Conservation (phyloP, 2,797 vertebrate species). For the Micropoecilia bifurca region DNA sequence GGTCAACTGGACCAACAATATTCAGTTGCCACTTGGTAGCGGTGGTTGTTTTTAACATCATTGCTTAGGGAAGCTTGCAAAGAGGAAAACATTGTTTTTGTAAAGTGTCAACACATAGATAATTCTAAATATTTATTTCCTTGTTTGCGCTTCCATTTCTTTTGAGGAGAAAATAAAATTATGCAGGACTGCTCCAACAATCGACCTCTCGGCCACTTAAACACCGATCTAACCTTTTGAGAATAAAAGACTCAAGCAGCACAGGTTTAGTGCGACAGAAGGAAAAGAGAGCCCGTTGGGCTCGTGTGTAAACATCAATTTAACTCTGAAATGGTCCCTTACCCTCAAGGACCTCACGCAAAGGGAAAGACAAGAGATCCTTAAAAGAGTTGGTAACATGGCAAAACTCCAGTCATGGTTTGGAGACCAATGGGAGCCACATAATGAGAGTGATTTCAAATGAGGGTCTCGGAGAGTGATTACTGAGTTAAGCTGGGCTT, state of each 20-base stretch:
- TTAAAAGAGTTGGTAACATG: slow-evolving; percentile 71
- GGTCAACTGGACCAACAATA: no score
- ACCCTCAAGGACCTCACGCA: slow-evolving; percentile 68
- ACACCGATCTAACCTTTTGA: slow-evolving; percentile 15
- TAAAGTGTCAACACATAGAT: not conserved
- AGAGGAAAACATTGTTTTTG: not conserved
- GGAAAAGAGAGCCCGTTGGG: slow-evolving; percentile 62
- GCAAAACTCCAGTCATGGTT: slow-evolving; percentile 62
- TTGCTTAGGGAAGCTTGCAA: not conserved
- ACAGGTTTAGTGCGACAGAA: slow-evolving; percentile 62
- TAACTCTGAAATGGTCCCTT: slow-evolving; percentile 70
- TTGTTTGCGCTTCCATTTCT: not conserved
- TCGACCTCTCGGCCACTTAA: slow-evolving; percentile 1
- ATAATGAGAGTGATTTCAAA: slow-evolving; percentile 70
- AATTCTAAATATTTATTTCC: not conserved
- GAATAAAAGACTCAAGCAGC: slow-evolving; percentile 38
- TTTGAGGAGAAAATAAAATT: not conserved
- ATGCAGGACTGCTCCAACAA: not conserved
- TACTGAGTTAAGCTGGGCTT: slow-evolving; percentile 70
- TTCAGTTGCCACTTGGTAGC: no score
- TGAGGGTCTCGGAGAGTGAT: slow-evolving; percentile 54
- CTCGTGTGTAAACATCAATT: slow-evolving; percentile 76
- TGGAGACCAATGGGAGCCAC: slow-evolving; percentile 64
- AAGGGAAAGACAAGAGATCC: slow-evolving; percentile 73
- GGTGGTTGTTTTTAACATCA: not conserved